Base-by-base conservation (phyloP, 92 coral and sea anemone genomes). In the Bergia puertoricense region DNA sequence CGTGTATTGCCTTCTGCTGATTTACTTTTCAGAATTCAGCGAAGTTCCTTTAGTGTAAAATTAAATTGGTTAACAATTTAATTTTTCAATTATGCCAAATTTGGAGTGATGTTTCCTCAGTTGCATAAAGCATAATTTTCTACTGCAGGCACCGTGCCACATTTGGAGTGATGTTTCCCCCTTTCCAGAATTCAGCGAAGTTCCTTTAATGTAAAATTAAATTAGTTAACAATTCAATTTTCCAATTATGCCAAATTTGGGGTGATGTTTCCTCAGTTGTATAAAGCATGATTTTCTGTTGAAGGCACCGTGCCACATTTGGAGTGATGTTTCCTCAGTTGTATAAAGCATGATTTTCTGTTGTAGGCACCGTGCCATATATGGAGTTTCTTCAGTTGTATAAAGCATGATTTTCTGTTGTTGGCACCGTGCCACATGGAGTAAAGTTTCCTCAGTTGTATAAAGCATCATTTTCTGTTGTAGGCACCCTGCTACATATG, bases 301-400 rank as follows among this genome's bases (percentile, higher is more conserved):
- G 23, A n/a, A 66, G 45, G 0, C 20, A 23, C 38, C 6, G 45
- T 15, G 42, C 30, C 30, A 30, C 30, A 44, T 85, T n/a, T 85
- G 3, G 82, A 30, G 46, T 15, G 16, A 13, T 7, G 4, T 79
- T 51, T 3, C 9, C 1, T 4, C 8, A 74, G 85, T 80, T 81
- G 37, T 37, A 44, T 30, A 37, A 67, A 43, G 20, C 38, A 43
- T 23, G 77, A 22, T 42, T 89, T 65, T 62, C 18, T 76, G 20
- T 76, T 74, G 20, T 37, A 95, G 98, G 95, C 86, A 0, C 92
- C 93, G 16, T 90, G 92, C 38, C 89, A 30, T 30, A 44, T 85
- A 5, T 85, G 3, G 82, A 30, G 46, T 79, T 51, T 3, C 9
- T 1, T 4, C 8, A 74, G 85, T 80, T 81, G 37, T 30, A 30